A percentile compares a stretch with the other conserved stretches of the same genome.
Evolutionary conservation across 2,797 vertebrate species (phyloP).

Genomic region (Chiroxiphia lanceolata): DNA sequence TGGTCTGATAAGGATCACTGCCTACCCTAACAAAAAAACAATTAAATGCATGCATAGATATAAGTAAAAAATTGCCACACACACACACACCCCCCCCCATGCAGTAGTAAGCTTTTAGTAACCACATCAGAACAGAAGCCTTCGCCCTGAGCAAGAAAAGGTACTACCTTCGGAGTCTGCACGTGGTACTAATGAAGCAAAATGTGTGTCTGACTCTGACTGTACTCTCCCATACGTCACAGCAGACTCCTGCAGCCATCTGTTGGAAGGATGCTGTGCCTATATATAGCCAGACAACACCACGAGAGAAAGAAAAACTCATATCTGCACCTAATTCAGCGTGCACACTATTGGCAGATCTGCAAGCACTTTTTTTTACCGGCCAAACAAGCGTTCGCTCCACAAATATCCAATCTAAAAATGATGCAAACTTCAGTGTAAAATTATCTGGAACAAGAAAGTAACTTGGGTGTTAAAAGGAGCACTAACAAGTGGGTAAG

Average conservation of each 20-base stretch:
- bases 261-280: constrained; percentile 21
- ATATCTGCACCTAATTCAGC: constrained; percentile 29
- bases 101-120: background rate
- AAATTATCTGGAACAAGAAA: constrained; percentile 33
- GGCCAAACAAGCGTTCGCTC: background rate
- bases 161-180: background rate
- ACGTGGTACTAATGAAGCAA: background rate
- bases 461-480: constrained; percentile 23
- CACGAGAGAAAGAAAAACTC: background rate
- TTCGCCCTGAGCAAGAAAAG: background rate
- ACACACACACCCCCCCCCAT: background rate
- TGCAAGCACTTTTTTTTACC: constrained; percentile 7
- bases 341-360: constrained; percentile 12
- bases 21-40: background rate
- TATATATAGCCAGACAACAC: constrained; percentile 4
- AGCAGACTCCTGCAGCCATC: constrained; percentile 4
- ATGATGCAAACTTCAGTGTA: constrained; percentile 28
- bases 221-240: background rate
- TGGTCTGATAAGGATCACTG: background rate
- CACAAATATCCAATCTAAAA: constrained; percentile 22
- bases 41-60: background rate
- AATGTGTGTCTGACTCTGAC: constrained; percentile 17
- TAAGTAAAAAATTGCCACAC: background rate
- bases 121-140: background rate
- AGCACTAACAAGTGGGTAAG: constrained; percentile 34